Evolutionary conservation across 2,797 vertebrate species (phyloP), one percentile per base, ranked within the genome.

Genomic region (Podarcis siculus): DNA sequence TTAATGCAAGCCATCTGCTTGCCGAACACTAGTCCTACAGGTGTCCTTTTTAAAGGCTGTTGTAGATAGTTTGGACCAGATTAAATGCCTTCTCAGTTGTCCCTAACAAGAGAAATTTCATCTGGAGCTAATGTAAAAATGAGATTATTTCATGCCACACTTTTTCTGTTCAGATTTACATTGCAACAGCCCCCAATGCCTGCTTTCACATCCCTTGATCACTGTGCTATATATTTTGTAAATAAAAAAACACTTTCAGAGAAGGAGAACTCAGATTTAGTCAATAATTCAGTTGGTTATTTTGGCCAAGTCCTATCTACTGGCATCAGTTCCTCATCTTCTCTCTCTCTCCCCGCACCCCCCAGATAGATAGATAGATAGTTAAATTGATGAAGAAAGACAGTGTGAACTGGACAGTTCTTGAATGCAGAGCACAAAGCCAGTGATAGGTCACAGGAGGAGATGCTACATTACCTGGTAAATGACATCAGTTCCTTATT

Each of bases 101-200:
- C 32, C 19, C 32, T 75, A 13, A 81, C 85, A 32, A 64, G 87
- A 75, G 64, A 55, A 23, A 1, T 30, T 90, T 87, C 79, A 23
- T 17, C 42, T 55, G 45, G 6, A 19, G 83, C 78, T 76, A 82
- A 86, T 39, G 3, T 69, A 93, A 79, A 72, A 75, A 86, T 21
- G 81, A 37, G 49, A 86, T 32, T 1, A 55, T 8, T 25, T 39
- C 10, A 89, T 64, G 58, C 23, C 32, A 10, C 10, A 21, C 0
- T 0, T 64, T 55, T 78, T 87, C 32, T 78, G 4, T 73, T 35
- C 37, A 82, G 64, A 45, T 69, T 69, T 82, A 67, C 12, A 35
- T 64, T 81, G 35, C 23, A 42, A 82, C 35, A 69, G 80, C 15
- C 30, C 13, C 25, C 27, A 82, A 42, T 42, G 58, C 25, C 3